Conservation (phyloP, 2,888 invertebrate species). For the Synanthedon myopaeformis region DNA sequence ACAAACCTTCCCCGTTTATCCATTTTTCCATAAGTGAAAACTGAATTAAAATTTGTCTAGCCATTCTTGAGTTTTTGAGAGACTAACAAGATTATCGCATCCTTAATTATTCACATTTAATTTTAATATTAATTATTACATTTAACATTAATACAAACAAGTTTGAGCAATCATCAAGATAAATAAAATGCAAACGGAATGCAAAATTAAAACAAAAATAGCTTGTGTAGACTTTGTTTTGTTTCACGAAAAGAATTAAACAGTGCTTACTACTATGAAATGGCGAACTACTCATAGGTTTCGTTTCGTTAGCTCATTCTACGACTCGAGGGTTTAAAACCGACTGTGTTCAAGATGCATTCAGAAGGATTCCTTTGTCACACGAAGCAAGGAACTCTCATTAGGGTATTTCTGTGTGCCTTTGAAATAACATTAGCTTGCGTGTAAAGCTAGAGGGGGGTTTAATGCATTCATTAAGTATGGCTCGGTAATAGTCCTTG, state of each 20-base stretch:
- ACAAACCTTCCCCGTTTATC: too few relatives aligned
- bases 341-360: slow-evolving; percentile 47
- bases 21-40: too few relatives aligned
- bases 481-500: slow-evolving; percentile 14
- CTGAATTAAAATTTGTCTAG: too few relatives aligned
- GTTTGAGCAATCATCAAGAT: not conserved
- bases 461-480: slow-evolving; percentile 28
- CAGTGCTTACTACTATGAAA: slow-evolving; percentile 32
- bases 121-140: too few relatives aligned
- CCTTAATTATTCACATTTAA: too few relatives aligned
- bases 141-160: not conserved
- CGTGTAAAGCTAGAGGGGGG: slow-evolving; percentile 24
- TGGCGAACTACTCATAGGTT: slow-evolving; percentile 23
- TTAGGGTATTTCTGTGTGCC: slow-evolving; percentile 50
- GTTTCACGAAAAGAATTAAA: slow-evolving; percentile 20
- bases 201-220: slow-evolving; percentile 29
- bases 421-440: slow-evolving; percentile 54
- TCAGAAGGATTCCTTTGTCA: slow-evolving; percentile 53
- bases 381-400: slow-evolving; percentile 46
- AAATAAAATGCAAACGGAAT: slow-evolving; percentile 10
- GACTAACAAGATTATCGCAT: too few relatives aligned
- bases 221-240: slow-evolving; percentile 8
- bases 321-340: slow-evolving; percentile 30
- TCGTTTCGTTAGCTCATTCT: slow-evolving; percentile 34
- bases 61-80: too few relatives aligned